Conservation (phyloP, 2,113 vertebrate genomes). For the Spea multiplicata region DNA sequence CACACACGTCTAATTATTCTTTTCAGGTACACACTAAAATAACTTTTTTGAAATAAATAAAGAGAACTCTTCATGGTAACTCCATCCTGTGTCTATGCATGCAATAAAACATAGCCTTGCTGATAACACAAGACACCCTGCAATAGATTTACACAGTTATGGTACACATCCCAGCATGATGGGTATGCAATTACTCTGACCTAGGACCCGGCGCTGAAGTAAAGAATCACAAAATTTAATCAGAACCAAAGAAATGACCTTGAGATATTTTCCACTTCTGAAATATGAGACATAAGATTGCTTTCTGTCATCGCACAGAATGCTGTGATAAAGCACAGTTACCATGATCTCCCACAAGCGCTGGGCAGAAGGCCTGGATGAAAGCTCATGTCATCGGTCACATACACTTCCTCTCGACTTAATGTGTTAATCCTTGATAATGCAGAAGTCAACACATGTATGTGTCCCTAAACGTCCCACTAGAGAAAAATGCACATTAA, state of each 20-base stretch:
- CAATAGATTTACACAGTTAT: constrained; percentile 40
- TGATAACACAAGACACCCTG: constrained; percentile 43
- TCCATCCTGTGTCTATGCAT: constrained; percentile 1
- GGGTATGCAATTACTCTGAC: constrained; percentile 50
- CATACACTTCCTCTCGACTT: not conserved
- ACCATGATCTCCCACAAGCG: constrained; percentile 21
- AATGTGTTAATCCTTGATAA: not conserved
- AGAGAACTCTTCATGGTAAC: constrained; percentile 40
- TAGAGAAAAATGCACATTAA: too few relatives aligned
- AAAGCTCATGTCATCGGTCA: not conserved
- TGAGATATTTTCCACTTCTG: constrained; percentile 54
- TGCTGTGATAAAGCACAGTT: constrained; percentile 58
- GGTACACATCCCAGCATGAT: constrained; percentile 42
- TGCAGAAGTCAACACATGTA: too few relatives aligned
- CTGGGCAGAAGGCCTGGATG: constrained; percentile 12
- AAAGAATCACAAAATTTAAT: constrained; percentile 60
- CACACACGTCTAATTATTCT: too few relatives aligned
- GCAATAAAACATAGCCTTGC: constrained; percentile 31
- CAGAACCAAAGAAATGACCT: constrained; percentile 64
- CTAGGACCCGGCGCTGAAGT: constrained; percentile 55
- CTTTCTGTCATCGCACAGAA: constrained; percentile 50
- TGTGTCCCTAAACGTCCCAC: too few relatives aligned
- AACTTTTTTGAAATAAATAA: not conserved
- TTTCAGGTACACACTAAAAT: too few relatives aligned
- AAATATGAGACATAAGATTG: constrained; percentile 57